These are phyloP conservation scores for Zophobas morio DNA, from an alignment of 1,140 invertebrate genomes.

Conservation along the genomic window DNA sequence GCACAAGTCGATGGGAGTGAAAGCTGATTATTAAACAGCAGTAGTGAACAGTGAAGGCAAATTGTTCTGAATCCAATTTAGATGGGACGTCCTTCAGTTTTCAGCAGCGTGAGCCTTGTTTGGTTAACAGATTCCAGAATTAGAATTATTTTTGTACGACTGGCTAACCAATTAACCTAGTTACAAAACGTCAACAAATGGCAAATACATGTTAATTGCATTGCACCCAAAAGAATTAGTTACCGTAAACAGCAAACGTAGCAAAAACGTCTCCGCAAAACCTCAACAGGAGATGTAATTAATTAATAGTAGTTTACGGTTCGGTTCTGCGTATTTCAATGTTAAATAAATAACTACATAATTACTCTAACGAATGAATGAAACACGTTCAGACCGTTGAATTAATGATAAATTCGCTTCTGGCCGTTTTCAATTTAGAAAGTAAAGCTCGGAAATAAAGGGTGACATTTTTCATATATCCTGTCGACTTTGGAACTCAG, in stretches of 20 bases:
- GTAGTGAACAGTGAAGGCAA: conserved; percentile 17
- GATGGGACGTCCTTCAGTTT: conserved; percentile 1
- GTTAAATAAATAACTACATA: background rate
- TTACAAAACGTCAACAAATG: background rate
- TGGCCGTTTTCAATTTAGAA: background rate
- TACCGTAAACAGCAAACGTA: background rate
- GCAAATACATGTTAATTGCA: background rate
- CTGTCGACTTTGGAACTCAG: background rate
- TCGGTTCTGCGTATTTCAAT: background rate
- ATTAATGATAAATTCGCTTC: background rate
- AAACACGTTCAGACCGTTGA: background rate
- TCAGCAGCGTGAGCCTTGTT: conserved; percentile 2
- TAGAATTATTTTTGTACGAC: background rate
- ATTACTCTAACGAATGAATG: background rate
- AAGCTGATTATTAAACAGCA: background rate
- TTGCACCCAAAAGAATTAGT: background rate
- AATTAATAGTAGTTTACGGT: background rate
- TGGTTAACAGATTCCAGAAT: conserved; percentile 21
- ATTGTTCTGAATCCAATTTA: conserved; percentile 19
- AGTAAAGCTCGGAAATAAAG: background rate
- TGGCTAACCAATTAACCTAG: conserved; percentile 4
- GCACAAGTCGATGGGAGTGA: background rate
- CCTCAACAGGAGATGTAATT: background rate
- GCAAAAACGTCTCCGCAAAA: background rate
- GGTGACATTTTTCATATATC: background rate